Evolutionary conservation across 2,113 vertebrate genomes (phyloP), one percentile per base, ranked within the genome.

Genomic region (Trogon melanurus): DNA sequence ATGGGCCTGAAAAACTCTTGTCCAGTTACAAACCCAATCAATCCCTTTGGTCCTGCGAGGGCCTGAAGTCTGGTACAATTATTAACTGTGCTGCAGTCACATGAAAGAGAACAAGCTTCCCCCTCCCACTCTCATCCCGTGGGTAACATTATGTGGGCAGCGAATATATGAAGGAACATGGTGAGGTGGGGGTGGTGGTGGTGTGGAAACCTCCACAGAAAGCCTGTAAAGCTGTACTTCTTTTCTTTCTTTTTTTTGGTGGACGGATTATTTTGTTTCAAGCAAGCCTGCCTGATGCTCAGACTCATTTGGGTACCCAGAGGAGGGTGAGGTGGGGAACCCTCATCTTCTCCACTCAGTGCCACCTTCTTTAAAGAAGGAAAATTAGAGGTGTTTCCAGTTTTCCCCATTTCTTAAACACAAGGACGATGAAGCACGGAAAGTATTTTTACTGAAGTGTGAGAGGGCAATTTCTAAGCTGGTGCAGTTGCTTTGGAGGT

Each of bases 71-170:
- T 86, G 74, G 80, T 92, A 87, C 89, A 97, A 85, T 93, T 94
- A 96, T 94, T 92, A 95, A 95, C 72, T 79, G 70, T 56, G 87
- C 73, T 79, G 32, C 69, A 93, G 84, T 95, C 93, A 93, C 92
- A 79, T 91, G 88, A 84, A 82, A 87, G 41, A 88, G 88, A 92
- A 72, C 66, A 91, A 92, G 86, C 62, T 84, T 80, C 62, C 79
- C 82, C 29, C 58, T 95, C 74, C 85, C 66, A 95, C 76, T 73
- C 81, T 78, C 73, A 81, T 94, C 93, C 85, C 41, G 0, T 0
- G 27, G 89, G 87, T 76, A 96, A 90, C 69, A 32, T 78, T 69
- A 79, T 44, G 94, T 96, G 85, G 88, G 90, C 88, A 93, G 92
- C 60, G 88, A 94, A 70, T 67, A 79, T 58, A 66, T 9, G 76